phyloP scores from a whole-genome alignment of 2,113 vertebrate genomes.

The Gracilinanus agilis region DNA sequence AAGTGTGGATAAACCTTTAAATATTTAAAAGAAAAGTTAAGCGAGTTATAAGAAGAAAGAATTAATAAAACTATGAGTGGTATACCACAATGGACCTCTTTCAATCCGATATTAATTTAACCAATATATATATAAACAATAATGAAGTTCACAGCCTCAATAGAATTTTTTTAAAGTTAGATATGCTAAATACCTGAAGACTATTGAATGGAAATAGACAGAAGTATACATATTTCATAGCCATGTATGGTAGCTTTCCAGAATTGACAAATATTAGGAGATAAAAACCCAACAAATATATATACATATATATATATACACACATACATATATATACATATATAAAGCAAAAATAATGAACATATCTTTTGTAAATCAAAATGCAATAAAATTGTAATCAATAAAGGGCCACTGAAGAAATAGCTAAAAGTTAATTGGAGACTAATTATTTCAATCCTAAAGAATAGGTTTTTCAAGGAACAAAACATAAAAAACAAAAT shows the following conservation, averaged over 20 bases:
- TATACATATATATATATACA: no score
- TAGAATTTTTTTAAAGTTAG: background rate
- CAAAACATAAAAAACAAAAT: background rate
- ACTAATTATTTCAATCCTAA: background rate
- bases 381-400: background rate
- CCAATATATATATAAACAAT: background rate
- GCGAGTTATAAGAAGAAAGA: background rate
- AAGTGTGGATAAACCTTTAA: background rate
- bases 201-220: background rate
- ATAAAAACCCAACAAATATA: background rate
- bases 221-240: background rate
- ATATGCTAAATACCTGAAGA: background rate
- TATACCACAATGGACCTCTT: background rate
- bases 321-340: no score
- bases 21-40: background rate
- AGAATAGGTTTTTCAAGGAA: background rate
- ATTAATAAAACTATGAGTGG: background rate
- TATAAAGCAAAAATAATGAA: background rate
- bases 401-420: background rate
- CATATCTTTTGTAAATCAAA: background rate
- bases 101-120: background rate
- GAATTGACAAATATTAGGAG: background rate
- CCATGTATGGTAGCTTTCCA: background rate
- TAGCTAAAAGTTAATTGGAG: background rate
- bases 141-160: background rate